Conservation (phyloP, 2,888 invertebrate species). For the Orchesella flavescens region DNA sequence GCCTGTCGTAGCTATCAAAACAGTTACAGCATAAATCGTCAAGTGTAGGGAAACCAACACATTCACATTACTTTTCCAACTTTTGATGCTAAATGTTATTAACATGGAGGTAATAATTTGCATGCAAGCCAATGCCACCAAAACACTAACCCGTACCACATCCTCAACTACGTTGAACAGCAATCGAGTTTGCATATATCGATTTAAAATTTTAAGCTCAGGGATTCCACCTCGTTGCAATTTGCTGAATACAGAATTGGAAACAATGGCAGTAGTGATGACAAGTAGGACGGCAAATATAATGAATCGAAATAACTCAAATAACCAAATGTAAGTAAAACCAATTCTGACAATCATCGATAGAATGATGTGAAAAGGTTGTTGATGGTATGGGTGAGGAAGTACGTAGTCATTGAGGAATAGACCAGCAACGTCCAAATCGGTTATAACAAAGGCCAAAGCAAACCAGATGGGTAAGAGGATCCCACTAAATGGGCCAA, state of each 20-base stretch:
- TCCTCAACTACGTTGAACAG: background rate
- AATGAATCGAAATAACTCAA: background rate
- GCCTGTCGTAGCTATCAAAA: background rate
- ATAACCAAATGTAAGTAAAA: background rate
- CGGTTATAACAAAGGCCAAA: background rate
- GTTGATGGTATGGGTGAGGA: background rate
- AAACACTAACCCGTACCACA: background rate
- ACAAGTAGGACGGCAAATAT: background rate
- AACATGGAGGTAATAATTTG: constrained; percentile 1
- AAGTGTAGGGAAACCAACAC: background rate
- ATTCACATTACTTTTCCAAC: background rate
- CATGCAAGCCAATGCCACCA: background rate
- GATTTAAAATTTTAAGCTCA: background rate
- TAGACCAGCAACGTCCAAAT: background rate
- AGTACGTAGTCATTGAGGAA: background rate
- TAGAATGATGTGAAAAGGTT: background rate
- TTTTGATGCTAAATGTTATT: background rate
- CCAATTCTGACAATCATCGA: background rate
- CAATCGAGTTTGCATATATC: background rate
- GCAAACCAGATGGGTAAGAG: background rate
- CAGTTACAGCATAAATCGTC: background rate
- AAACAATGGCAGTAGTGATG: background rate
- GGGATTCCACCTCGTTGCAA: background rate
- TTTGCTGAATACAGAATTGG: background rate
- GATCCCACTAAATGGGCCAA: background rate